These are phyloP conservation scores for Merops nubicus DNA, from an alignment of 2,113 vertebrate species.

Conservation along the genomic window DNA sequence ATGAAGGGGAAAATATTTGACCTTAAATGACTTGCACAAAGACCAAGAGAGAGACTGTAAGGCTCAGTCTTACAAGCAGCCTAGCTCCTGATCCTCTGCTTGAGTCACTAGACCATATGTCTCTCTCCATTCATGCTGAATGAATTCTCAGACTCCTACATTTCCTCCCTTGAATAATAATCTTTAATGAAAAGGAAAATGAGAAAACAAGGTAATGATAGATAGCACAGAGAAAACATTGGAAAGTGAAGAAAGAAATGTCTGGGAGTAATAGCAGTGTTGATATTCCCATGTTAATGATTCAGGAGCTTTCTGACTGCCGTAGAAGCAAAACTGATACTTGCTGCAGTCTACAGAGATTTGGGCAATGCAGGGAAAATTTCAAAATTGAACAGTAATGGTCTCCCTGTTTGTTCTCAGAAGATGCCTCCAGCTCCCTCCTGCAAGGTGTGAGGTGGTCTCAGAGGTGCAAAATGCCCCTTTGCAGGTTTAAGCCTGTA, in stretches of 20 bases:
- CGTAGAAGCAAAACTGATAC: not conserved
- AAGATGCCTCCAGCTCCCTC: not conserved
- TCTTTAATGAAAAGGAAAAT: constrained; percentile 60
- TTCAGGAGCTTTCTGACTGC: constrained; percentile 1
- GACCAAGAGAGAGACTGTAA: not conserved
- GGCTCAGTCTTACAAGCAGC: not conserved
- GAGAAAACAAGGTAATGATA: constrained; percentile 56
- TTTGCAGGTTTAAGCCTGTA: not conserved
- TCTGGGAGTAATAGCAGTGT: constrained; percentile 23
- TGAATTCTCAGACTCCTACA: constrained; percentile 38
- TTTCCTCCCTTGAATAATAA: constrained; percentile 44
- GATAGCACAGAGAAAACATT: constrained; percentile 53
- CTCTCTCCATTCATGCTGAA: constrained; percentile 16
- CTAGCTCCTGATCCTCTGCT: not conserved
- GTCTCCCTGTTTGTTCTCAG: not conserved
- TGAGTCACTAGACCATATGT: not conserved
- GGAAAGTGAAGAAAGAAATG: constrained; percentile 66
- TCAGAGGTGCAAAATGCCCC: not conserved
- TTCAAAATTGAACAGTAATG: not conserved
- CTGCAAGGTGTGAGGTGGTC: not conserved
- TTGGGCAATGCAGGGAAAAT: not conserved
- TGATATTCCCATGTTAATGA: constrained; percentile 11
- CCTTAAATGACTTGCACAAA: not conserved
- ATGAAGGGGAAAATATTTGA: not conserved
- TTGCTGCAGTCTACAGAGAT: not conserved